Base-by-base conservation (phyloP, 2,113 vertebrate species). In the Larimichthys crocea region DNA sequence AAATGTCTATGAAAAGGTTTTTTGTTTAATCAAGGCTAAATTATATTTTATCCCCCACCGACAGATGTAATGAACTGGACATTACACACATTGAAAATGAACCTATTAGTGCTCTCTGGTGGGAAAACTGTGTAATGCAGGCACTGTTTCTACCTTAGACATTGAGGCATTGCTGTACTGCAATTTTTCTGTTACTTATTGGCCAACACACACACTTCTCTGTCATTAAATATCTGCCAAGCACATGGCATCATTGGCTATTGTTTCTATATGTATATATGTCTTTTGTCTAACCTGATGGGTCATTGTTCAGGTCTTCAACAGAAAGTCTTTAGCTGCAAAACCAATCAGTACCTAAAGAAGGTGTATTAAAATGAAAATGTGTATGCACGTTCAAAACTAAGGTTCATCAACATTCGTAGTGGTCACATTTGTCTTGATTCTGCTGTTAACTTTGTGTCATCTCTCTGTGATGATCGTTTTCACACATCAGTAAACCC, bases 71-170 rank as follows among this genome's bases (percentile, higher is more conserved):
- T 67, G 19, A 64, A 63, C 68, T 48, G 2, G 46, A 48, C 46
- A 48, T 14, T 19, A 5, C 17, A 8, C 49, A 19, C 1, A 20
- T 52, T 16, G 9, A 20, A 52, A 49, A 56, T 7, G 0, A 56
- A 24, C 22, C 26, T 35, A 9, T 57, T 2, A 29, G 31, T 19
- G 46, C 78, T 22, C 24, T 69, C 87, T 88, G 10, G 60, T 88
- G 89, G 75, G 22, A n/a, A 72, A 67, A 62, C 3, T n/a, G 4
- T 64, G 67, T 1, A 52, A 86, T n/a, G 14, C 10, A 68, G n/a
- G 3, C 42, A 48, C 19, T n/a, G 9, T 74, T 50, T 61, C 2
- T 14, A 20, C 14, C 3, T 15, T 3, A 62, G 26, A 19, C 31
- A 10, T 61, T 50, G 53, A 31, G 3, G 1, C n/a, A n/a, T 46